Percentiles rank a stretch among this genome's conserved stretches.
Conservation (phyloP, 2,888 invertebrate genomes). For the Lasiommata megera region DNA sequence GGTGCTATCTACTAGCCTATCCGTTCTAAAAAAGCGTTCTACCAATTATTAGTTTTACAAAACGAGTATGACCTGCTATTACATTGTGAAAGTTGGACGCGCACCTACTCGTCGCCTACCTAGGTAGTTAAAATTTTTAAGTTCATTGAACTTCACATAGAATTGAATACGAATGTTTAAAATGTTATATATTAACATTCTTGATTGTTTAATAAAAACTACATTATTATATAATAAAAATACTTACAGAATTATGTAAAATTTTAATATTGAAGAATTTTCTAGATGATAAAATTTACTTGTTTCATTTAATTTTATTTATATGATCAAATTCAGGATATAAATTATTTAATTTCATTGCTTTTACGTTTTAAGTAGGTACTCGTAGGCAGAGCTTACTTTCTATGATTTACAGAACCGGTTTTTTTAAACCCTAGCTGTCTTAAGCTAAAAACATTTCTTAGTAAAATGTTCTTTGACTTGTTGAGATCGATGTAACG, state of each 20-base stretch:
- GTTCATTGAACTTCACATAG: constrained; percentile 34
- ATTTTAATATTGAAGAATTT: too few relatives aligned
- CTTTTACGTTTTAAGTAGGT: too few relatives aligned
- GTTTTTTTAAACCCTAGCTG: too few relatives aligned
- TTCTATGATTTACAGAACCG: too few relatives aligned
- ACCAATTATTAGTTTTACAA: constrained; percentile 23
- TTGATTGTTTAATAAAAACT: not conserved
- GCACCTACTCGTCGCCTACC: not conserved
- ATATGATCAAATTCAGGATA: too few relatives aligned
- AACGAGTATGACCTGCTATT: constrained; percentile 40
- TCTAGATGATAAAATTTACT: too few relatives aligned
- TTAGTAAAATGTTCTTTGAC: not conserved
- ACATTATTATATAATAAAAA: not conserved
- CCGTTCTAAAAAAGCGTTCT: not conserved
- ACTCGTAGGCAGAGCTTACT: too few relatives aligned
- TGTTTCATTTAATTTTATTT: too few relatives aligned
- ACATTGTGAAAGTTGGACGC: constrained; percentile 50
- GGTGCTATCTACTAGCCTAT: not conserved
- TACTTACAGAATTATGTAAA: not conserved
- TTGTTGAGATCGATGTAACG: constrained; percentile 10
- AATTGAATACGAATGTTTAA: not conserved
- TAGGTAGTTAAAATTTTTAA: constrained; percentile 41
- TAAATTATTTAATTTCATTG: too few relatives aligned
- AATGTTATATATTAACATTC: not conserved
- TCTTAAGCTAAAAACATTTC: too few relatives aligned